Evolutionary conservation across 2,113 vertebrate genomes (phyloP), one percentile per base, ranked within the genome.

Genomic region (Toxotes chatareus): DNA sequence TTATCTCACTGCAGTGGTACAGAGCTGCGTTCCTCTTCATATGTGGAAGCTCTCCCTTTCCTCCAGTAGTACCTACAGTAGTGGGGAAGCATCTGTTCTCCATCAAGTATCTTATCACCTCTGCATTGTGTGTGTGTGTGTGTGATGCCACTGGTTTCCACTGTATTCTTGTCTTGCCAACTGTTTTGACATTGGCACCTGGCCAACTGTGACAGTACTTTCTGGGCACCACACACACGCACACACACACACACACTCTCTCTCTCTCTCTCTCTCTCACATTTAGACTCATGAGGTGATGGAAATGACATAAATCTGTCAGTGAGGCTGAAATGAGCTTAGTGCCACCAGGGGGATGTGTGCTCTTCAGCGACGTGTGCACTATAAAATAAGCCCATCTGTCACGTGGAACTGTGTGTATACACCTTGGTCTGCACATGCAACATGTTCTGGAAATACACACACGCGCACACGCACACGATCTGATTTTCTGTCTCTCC

Each of bases 201-300:
- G 79, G 88, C 88, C 90, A 93, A 90, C 76, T 90, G 88, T 92
- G 90, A 92, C 89, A 84, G 77, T 82, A 77, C 79, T 88, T 88
- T 86, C 81, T 83, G 79, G 74, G 84, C 71, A 80, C 51, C 42
- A 34, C 32, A 62, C 51, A 68, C 49, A 38, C 34, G 55, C n/a
- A 63, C 16, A 77, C 36, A 60, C 73, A 27, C 72, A 56, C 40
- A 38, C 9, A 49, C 68, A 40, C 27, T 27, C 27, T 27, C 27
- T 27, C 27, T 27, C 27, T 27, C 27, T 27, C 27, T 27, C 27
- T 27, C 27, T 27, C 27, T 27, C 69, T 34, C 56, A 51, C 72
- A 83, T 76, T 73, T 67, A 87, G 85, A 86, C 82, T 84, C 76
- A 83, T 46, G 80, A 80, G 85, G 85, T 84, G 80, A 84, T 84